Evolutionary conservation across 2,797 vertebrate species (phyloP).

Genomic region (Pyrocephalus nanus): DNA sequence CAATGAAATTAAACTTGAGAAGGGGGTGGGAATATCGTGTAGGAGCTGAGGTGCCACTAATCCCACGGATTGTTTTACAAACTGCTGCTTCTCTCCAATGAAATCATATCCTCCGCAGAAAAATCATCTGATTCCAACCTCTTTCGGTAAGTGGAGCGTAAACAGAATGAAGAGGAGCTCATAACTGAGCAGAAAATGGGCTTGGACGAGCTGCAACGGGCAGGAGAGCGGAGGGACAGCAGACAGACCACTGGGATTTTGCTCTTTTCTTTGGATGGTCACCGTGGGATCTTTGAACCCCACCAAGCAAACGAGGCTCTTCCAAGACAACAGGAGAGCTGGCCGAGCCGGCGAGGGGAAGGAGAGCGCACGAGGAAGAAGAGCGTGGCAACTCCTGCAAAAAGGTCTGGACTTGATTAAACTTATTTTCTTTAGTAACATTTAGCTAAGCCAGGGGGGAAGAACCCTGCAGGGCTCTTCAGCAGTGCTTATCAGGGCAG

Average conservation of each 20-base stretch:
- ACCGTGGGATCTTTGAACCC: background rate
- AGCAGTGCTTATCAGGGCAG: background rate
- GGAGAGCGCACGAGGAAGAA: background rate
- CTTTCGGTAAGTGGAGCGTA: background rate
- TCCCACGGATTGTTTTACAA: constrained; percentile 11
- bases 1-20: constrained; percentile 40
- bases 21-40: background rate
- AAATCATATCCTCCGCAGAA: constrained; percentile 12
- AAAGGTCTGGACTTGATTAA: constrained; percentile 43
- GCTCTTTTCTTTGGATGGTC: background rate
- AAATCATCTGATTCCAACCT: constrained; percentile 14
- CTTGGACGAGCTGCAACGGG: background rate
- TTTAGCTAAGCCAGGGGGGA: background rate
- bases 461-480: background rate
- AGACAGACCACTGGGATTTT: background rate
- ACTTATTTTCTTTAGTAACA: constrained; percentile 19
- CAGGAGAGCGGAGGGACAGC: background rate
- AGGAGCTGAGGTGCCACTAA: constrained; percentile 21
- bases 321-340: background rate
- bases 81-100: background rate
- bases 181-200: background rate
- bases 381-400: background rate
- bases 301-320: background rate
- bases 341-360: background rate
- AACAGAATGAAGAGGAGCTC: background rate